Conservation (phyloP, 2,113 vertebrate species). For the Channa argus region DNA sequence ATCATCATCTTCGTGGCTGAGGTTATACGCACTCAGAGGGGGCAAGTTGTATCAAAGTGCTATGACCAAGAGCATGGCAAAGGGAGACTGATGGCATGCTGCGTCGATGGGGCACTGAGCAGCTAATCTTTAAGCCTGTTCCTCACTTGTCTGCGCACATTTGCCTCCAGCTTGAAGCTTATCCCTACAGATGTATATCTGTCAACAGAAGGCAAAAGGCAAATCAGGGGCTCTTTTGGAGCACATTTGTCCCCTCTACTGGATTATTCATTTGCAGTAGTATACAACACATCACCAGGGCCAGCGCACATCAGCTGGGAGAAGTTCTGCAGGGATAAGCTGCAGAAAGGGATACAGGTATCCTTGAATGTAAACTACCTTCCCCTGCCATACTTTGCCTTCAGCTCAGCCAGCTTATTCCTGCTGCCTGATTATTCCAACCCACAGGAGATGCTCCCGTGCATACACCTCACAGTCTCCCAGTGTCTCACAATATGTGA, state of each 20-base stretch:
- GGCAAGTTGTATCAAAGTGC: constrained; percentile 39
- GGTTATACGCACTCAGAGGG: constrained; percentile 44
- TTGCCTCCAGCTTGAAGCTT: constrained; percentile 71
- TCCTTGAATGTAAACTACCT: constrained; percentile 70
- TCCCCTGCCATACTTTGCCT: constrained; percentile 65
- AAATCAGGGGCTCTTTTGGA: constrained; percentile 57
- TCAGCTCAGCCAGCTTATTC: constrained; percentile 63
- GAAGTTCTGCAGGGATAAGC: constrained; percentile 79
- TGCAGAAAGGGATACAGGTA: constrained; percentile 55
- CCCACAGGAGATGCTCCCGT: constrained; percentile 64
- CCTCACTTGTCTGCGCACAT: constrained; percentile 75
- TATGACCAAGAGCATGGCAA: constrained; percentile 65
- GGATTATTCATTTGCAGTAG: constrained; percentile 79
- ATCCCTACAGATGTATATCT: constrained; percentile 80
- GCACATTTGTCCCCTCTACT: constrained; percentile 73
- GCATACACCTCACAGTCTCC: constrained; percentile 55
- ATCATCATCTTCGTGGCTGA: constrained; percentile 50
- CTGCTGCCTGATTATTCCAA: constrained; percentile 70
- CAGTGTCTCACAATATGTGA: constrained; percentile 43
- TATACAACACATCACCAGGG: constrained; percentile 63
- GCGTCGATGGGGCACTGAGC: constrained; percentile 52
- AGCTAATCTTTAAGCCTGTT: constrained; percentile 77
- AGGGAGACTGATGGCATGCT: constrained; percentile 65
- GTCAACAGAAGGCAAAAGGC: constrained; percentile 72
- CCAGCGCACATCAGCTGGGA: constrained; percentile 74